Evolutionary conservation across 1,140 invertebrate species (phyloP), one percentile per base, ranked within the genome.

Genomic region (Matsumurasca onukii): DNA sequence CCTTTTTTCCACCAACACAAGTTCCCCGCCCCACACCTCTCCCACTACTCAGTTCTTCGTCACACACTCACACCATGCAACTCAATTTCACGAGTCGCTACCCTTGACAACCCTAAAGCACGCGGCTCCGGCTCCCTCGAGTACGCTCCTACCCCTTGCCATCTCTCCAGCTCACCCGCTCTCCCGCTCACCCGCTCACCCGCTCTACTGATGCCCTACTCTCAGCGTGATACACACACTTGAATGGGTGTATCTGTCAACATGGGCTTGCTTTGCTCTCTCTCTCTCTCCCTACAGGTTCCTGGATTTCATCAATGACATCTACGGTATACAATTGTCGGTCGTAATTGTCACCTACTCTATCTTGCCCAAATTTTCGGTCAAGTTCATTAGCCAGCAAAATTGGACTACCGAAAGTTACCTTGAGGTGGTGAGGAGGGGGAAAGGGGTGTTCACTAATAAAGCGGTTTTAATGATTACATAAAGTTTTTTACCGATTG

Each of bases 51-150:
- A 31, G 48, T 51, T 69, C 57, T 24, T 45, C 62, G 34, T 65
- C 66, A 31, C 65, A 34, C 31, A 61, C 67, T 61, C 55, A 51
- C 55, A 65, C 61, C 62, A 55, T 69, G 68, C 62, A 69, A 69
- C 67, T 68, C 67, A 68, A 68, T 68, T 68, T 68, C 67, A 68
- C 67, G 67, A 63, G 48, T 68, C 67, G 59, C 67, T 68, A 68
- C 67, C 67, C 67, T 68, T 68, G 57, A 68, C 27, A 63, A 68
- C 67, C 67, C 67, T 59, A 68, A 68, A 68, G 67, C 67, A 68
- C 52, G 49, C 49, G n/a, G n/a, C n/a, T 9, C 20, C 34, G 29
- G 49, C 30, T 51, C 68, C 68, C 45, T 27, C 59, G 30, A 39
- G 31, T 51, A 45, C 39, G 24, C 68, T 31, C 57, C 22, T 39